Base-by-base conservation (phyloP, 2,113 vertebrate species). In the Euleptes europaea region DNA sequence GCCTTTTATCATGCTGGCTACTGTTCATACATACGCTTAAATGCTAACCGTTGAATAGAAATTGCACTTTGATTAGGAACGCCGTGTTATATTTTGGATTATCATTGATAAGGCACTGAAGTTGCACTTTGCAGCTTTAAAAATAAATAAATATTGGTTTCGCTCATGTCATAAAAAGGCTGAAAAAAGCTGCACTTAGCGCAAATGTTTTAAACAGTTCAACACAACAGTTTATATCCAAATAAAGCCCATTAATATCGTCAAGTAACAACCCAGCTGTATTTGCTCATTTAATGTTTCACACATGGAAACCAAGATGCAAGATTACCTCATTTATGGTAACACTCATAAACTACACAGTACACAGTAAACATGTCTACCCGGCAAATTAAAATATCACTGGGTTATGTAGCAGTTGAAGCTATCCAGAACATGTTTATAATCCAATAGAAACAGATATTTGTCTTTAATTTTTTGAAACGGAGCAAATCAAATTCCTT, bases 281-380 rank as follows among this genome's bases (percentile, higher is more conserved):
- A 94, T 95, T 97, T 96, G 90, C 96, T 97, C 96, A 97, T 96
- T 90, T 94, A 95, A 95, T 96, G 97, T 97, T 97, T 97, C 97
- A 96, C 96, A 96, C 94, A 96, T 96, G 96, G 95, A 95, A 96
- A 94, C 88, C 88, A 92, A 91, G 89, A 94, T 90, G 92, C 95
- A 93, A 91, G 94, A 97, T 97, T 97, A 98, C 97, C 93, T 97
- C 96, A 97, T 93, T 94, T 95, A 95, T 93, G 92, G 95, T 94
- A 92, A 96, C 94, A 96, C 95, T 97, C 96, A 97, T 97, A 97
- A 98, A 98, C 96, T 95, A 97, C 94, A 87, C 87, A 92, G 95
- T 97, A 95, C 94, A 97, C 96, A 97, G 97, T 97, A 98, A 98
- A 98, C 97, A 98, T 96, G 97, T 98, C 97, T 96, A 90, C 94